A percentile compares a stretch with the other conserved stretches of the same genome.
Evolutionary conservation across 2,888 invertebrate species (phyloP).

Genomic region (Phania funesta): DNA sequence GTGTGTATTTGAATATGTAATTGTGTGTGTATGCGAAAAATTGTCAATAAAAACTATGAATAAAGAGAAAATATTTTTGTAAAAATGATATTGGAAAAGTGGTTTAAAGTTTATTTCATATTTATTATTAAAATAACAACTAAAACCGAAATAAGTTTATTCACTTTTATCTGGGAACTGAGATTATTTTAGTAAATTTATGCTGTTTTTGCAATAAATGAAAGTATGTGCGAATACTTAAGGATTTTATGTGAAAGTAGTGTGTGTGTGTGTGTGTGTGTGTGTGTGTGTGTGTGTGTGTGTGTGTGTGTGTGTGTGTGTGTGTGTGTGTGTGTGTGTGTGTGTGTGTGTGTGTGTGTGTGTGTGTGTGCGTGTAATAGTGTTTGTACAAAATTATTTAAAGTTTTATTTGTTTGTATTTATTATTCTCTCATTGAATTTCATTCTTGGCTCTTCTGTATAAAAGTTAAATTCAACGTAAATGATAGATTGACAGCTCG

Average conservation of each 20-base stretch:
- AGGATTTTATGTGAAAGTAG: no score
- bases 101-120: conserved; percentile 49
- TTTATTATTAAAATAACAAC: conserved; percentile 21
- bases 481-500: conserved; percentile 51
- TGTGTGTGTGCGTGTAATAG: no score
- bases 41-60: background rate
- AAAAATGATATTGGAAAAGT: conserved; percentile 50
- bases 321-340: background rate
- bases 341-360: background rate
- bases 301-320: background rate
- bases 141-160: conserved; percentile 8
- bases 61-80: conserved; percentile 11
- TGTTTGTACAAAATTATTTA: no score
- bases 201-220: conserved; percentile 9
- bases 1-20: background rate
- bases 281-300: no score
- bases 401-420: background rate
- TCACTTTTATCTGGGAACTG: background rate
- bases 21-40: background rate
- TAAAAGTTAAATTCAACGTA: conserved; percentile 46
- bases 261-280: background rate
- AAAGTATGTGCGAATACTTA: background rate
- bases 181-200: background rate
- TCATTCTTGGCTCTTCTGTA: background rate
- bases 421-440: conserved; percentile 6